Conservation (phyloP, 1,140 invertebrate species). For the Aricia agestis region DNA sequence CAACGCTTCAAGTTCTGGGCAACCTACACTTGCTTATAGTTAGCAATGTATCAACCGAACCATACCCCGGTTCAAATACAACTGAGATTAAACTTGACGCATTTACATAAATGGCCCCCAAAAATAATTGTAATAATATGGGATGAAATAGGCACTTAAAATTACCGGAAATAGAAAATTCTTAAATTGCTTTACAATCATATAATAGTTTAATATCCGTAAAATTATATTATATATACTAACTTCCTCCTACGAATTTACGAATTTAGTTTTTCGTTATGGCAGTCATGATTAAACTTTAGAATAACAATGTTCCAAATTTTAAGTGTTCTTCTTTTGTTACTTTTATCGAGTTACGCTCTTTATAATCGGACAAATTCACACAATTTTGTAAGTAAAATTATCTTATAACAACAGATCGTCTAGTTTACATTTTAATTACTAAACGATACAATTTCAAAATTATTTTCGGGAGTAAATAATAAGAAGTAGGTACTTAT, state of each 20-base stretch:
- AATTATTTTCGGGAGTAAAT: no score
- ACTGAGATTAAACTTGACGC: neutral
- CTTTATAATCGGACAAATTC: neutral
- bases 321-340: neutral
- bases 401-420: neutral
- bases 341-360: neutral
- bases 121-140: neutral
- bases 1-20: neutral
- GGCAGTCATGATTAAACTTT: neutral
- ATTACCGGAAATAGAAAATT: constrained; percentile 5
- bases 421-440: neutral
- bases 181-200: constrained; percentile 8
- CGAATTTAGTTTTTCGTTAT: neutral
- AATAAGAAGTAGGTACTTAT: no score
- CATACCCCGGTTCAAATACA: neutral
- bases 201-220: neutral
- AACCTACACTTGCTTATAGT: neutral
- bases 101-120: neutral
- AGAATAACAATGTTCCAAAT: neutral
- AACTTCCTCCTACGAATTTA: neutral
- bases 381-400: neutral
- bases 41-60: no score
- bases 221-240: neutral
- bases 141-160: neutral
- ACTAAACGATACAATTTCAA: no score